These are phyloP conservation scores for Argyra leucocephala DNA, from an alignment of 2,888 invertebrate genomes.

Conservation along the genomic window DNA sequence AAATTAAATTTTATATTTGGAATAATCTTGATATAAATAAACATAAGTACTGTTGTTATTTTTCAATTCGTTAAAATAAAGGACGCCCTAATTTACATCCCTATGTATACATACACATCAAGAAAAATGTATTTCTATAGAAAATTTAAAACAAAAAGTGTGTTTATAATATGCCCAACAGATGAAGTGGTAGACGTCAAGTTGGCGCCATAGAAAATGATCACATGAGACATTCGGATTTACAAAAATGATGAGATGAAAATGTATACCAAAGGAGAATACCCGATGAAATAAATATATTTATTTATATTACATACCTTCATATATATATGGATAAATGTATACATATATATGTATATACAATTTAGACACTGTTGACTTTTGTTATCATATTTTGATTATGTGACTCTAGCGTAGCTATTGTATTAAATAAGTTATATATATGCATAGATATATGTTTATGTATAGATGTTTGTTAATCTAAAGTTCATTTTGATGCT, in stretches of 20 bases:
- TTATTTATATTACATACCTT: background rate
- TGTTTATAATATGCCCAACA: background rate
- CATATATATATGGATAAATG: background rate
- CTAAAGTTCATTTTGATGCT: too few species aligned
- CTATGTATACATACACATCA: background rate
- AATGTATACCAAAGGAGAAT: background rate
- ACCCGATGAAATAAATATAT: background rate
- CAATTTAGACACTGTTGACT: too few species aligned
- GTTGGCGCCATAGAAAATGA: background rate
- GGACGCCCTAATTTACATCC: too few species aligned
- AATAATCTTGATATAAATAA: too few species aligned
- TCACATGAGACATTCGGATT: background rate
- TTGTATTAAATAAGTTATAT: too few species aligned
- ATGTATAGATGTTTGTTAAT: background rate
- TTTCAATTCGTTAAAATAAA: too few species aligned
- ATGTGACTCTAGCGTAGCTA: too few species aligned
- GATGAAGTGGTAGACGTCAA: slow-evolving; percentile 2
- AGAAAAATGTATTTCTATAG: background rate
- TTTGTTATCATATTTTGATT: too few species aligned
- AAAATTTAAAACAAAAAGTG: background rate
- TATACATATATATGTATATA: too few species aligned
- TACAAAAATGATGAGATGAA: background rate
- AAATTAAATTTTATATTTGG: too few species aligned
- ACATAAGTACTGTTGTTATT: too few species aligned
- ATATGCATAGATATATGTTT: background rate